These are phyloP conservation scores for Theocolax elegans DNA, from an alignment of 1,140 invertebrate genomes.

Conservation along the genomic window DNA sequence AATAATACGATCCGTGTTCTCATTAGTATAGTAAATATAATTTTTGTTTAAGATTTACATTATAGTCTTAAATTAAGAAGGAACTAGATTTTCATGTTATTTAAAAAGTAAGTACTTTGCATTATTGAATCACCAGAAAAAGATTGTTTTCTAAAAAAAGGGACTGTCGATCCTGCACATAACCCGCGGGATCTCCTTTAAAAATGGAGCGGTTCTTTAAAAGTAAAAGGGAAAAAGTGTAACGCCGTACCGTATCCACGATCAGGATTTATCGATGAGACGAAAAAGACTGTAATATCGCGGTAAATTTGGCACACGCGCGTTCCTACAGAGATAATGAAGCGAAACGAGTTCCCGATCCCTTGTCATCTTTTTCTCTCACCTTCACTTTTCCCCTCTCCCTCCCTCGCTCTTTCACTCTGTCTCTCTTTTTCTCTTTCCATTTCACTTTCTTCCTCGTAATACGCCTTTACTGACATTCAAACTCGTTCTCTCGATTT, in stretches of 20 bases:
- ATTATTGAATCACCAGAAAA: too few relatives aligned
- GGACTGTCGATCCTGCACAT: too few relatives aligned
- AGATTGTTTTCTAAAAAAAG: too few relatives aligned
- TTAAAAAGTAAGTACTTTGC: too few relatives aligned
- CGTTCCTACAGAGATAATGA: constrained; percentile 37
- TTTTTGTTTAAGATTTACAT: too few relatives aligned
- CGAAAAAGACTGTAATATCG: constrained; percentile 2
- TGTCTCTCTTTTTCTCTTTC: background rate
- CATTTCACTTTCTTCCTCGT: constrained; percentile 12
- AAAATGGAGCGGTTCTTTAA: too few relatives aligned
- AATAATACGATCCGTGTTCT: too few relatives aligned
- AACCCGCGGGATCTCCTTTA: too few relatives aligned
- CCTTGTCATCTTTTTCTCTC: constrained; percentile 13
- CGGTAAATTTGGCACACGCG: constrained; percentile 7
- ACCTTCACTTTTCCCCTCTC: background rate
- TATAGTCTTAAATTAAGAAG: too few relatives aligned
- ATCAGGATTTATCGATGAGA: constrained; percentile 36
- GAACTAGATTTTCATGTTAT: too few relatives aligned
- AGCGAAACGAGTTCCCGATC: constrained; percentile 46
- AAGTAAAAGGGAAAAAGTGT: constrained; percentile 18
- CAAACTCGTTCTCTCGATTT: background rate
- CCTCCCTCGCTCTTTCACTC: background rate
- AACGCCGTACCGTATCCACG: constrained; percentile 20
- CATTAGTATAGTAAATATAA: too few relatives aligned
- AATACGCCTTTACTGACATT: background rate